Percentiles rank a stretch among this genome's conserved stretches.
These are phyloP conservation scores for Autographa pulchrina DNA, from an alignment of 2,888 invertebrate species.

Conservation along the genomic window DNA sequence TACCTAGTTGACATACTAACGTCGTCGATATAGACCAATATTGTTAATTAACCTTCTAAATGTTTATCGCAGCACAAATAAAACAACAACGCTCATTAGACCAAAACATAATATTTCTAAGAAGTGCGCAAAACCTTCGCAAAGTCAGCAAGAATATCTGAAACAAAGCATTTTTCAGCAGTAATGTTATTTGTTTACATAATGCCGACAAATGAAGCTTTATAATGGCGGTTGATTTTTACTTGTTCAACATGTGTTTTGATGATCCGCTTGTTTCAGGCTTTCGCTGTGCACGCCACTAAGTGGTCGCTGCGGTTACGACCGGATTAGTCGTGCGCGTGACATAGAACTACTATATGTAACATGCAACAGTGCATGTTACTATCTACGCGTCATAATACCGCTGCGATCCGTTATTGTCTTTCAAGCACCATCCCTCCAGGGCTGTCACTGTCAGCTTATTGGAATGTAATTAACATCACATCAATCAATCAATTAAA, in stretches of 20 bases:
- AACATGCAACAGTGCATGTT: constrained; percentile 7
- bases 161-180: neutral
- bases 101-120: no score
- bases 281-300: neutral
- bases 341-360: neutral
- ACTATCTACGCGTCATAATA: constrained; percentile 23
- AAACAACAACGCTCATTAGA: no score
- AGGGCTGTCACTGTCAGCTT: constrained; percentile 36
- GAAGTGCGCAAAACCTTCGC: no score
- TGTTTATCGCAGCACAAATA: no score
- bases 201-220: neutral
- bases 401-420: constrained; percentile 41
- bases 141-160: neutral
- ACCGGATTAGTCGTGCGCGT: constrained; percentile 12
- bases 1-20: no score
- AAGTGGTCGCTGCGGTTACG: constrained; percentile 9
- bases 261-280: constrained; percentile 11
- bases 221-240: neutral
- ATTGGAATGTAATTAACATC: constrained; percentile 6
- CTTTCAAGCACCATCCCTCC: constrained; percentile 13
- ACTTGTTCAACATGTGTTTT: constrained; percentile 11
- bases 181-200: neutral
- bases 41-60: no score
- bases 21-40: no score
- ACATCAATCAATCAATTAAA: constrained; percentile 16